These are phyloP conservation scores for Bombycilla garrulus DNA, from an alignment of 2,113 vertebrate species.

Conservation along the genomic window DNA sequence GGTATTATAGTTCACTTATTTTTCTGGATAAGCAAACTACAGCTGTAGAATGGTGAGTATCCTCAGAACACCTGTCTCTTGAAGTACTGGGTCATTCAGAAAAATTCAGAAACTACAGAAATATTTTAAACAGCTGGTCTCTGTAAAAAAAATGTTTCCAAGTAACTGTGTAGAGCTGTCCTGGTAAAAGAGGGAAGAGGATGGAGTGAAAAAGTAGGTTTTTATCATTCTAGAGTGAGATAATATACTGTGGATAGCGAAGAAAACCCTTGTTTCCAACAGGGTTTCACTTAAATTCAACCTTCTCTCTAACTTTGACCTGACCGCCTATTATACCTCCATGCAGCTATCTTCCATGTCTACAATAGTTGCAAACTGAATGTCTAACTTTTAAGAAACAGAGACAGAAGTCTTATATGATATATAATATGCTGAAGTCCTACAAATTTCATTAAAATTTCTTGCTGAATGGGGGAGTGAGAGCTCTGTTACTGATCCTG, in stretches of 20 bases:
- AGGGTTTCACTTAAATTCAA: neutral
- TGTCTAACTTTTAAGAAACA: neutral
- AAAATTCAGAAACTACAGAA: neutral
- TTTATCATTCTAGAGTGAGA: neutral
- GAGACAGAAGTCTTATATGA: neutral
- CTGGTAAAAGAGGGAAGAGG: neutral
- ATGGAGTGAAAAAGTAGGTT: neutral
- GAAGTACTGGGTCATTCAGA: neutral
- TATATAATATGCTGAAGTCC: neutral
- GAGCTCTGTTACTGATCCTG: neutral
- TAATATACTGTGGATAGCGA: neutral
- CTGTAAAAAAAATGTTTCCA: neutral
- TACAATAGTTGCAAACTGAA: neutral
- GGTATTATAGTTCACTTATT: neutral
- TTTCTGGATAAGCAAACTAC: neutral
- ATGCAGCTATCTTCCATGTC: neutral
- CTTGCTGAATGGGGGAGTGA: neutral
- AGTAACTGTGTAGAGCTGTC: neutral
- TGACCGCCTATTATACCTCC: neutral
- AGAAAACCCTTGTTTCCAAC: neutral
- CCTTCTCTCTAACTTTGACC: neutral
- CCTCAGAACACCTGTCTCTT: neutral
- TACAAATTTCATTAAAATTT: neutral
- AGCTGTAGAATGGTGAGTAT: neutral
- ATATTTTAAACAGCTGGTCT: neutral